These are phyloP conservation scores for Ligdia adustata DNA, from an alignment of 2,888 invertebrate species.

Conservation along the genomic window DNA sequence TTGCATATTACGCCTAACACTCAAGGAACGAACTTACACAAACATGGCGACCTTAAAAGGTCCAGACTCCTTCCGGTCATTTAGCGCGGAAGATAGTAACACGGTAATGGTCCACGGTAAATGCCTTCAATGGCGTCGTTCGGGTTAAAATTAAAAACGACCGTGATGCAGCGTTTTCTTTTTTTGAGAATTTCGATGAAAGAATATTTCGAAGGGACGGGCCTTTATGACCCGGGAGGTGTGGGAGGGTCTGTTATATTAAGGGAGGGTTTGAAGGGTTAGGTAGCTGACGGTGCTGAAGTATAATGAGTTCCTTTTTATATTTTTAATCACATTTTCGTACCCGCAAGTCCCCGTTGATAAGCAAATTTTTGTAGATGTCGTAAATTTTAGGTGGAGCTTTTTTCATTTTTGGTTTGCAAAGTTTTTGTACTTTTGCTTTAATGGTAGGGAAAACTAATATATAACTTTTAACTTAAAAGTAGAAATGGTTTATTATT, in stretches of 20 bases:
- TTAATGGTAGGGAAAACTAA: too few species aligned
- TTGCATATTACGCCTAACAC: conserved; percentile 4
- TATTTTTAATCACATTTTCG: conserved; percentile 65
- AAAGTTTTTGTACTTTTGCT: too few species aligned
- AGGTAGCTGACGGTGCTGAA: conserved; percentile 63
- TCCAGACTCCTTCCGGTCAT: conserved; percentile 61
- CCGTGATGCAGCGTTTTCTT: conserved; percentile 80
- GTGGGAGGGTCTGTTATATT: conserved; percentile 75
- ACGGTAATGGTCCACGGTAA: conserved; percentile 70
- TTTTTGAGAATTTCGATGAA: conserved; percentile 73
- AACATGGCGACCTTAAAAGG: conserved; percentile 4
- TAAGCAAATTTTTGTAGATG: conserved; percentile 36
- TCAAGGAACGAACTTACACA: background rate
- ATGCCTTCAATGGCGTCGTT: conserved; percentile 79
- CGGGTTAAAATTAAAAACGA: conserved; percentile 80
- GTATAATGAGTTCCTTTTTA: conserved; percentile 77
- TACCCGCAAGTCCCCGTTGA: conserved; percentile 39
- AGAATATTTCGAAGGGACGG: conserved; percentile 77
- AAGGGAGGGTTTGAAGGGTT: conserved; percentile 58
- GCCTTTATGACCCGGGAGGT: conserved; percentile 64
- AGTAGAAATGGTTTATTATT: too few species aligned
- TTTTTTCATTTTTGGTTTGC: conserved; percentile 3
- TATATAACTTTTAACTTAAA: too few species aligned
- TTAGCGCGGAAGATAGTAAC: conserved; percentile 71
- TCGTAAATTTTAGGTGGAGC: conserved; percentile 10